These are phyloP conservation scores for Rhynchomys soricoides DNA, from an alignment of 2,113 vertebrate species.

Conservation along the genomic window DNA sequence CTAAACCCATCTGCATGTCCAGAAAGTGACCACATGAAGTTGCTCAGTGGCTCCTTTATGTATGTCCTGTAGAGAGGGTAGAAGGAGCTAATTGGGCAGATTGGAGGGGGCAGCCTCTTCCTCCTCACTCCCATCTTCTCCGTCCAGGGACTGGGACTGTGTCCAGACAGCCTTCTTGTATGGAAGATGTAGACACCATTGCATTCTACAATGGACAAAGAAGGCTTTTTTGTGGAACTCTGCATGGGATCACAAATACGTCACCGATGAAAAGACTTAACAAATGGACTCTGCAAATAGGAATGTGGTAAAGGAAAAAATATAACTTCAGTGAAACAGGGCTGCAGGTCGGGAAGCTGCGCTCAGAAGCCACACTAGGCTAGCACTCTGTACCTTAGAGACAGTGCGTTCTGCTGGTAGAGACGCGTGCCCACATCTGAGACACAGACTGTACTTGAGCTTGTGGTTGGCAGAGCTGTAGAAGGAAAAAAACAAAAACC, in stretches of 20 bases:
- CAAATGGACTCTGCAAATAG: conserved; percentile 88
- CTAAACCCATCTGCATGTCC: not conserved
- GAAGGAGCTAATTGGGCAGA: not conserved
- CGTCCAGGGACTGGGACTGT: not conserved
- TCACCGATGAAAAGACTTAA: conserved; percentile 85
- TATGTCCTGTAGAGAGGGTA: not conserved
- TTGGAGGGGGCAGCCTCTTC: not conserved
- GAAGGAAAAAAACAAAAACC: not conserved
- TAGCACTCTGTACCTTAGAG: conserved; percentile 38
- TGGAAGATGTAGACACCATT: not conserved
- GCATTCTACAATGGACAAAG: conserved; percentile 50
- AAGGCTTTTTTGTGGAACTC: conserved; percentile 60
- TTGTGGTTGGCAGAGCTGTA: conserved; percentile 60
- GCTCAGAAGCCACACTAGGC: not conserved
- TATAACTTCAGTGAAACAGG: conserved; percentile 73
- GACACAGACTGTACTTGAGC: conserved; percentile 54
- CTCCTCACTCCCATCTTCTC: not conserved
- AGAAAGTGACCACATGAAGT: fast-evolving
- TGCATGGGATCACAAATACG: conserved; percentile 62
- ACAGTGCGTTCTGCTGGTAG: conserved; percentile 34
- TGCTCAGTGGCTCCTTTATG: not conserved
- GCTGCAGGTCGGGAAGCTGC: conserved; percentile 56
- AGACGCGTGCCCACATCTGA: conserved; percentile 3
- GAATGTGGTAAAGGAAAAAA: conserved; percentile 81
- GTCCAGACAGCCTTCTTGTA: conserved; percentile 14